Conservation (phyloP, 2,888 invertebrate species). For the Eupithecia inturbata region DNA sequence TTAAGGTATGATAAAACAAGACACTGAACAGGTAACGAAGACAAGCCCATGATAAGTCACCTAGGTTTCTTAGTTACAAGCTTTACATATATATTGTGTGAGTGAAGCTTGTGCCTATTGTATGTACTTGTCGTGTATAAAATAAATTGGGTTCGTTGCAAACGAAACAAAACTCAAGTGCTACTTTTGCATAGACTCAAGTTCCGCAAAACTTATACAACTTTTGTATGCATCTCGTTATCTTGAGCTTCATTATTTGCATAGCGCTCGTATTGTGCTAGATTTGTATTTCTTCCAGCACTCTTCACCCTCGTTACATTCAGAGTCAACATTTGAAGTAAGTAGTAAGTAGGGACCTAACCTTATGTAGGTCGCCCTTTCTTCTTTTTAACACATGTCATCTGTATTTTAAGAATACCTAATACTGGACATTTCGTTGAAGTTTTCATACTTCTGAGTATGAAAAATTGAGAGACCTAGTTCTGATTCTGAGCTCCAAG, state of each 20-base stretch:
- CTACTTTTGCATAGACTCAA: slow-evolving; percentile 30
- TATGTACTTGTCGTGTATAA: not conserved
- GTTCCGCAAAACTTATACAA: slow-evolving; percentile 44
- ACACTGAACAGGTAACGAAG: not conserved
- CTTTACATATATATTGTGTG: not conserved
- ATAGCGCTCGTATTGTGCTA: slow-evolving; percentile 53
- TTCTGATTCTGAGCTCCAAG: not conserved
- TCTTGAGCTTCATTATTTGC: slow-evolving; percentile 65
- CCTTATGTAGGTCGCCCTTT: not conserved
- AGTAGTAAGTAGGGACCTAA: slow-evolving; percentile 14
- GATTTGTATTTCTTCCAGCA: slow-evolving; percentile 47
- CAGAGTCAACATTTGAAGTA: slow-evolving; percentile 33
- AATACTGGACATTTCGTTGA: not conserved
- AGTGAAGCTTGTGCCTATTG: not conserved
- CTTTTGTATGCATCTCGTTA: slow-evolving; percentile 72
- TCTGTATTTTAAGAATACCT: not conserved
- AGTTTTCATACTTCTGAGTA: no score
- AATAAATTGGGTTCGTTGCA: not conserved
- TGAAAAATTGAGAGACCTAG: no score
- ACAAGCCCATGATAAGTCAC: not conserved
- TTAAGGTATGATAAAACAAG: not conserved
- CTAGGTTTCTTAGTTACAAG: not conserved
- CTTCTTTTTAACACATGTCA: not conserved
- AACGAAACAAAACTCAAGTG: slow-evolving; percentile 20
- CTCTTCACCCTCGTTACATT: slow-evolving; percentile 34